Base-by-base conservation (phyloP, 1,140 invertebrate genomes). In the Heliothis virescens region DNA sequence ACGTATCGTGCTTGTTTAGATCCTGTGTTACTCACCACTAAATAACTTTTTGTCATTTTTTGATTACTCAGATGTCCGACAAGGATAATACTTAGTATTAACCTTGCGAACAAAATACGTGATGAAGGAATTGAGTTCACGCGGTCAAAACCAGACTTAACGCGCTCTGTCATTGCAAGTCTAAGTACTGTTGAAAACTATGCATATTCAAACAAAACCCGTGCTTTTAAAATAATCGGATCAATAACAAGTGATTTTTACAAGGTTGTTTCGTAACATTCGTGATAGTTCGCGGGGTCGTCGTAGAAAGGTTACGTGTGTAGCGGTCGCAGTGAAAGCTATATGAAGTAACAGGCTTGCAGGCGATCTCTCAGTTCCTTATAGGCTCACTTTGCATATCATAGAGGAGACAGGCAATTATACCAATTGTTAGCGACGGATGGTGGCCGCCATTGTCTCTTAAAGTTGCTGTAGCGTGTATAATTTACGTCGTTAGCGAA, bases 281-380 rank as follows among this genome's bases (percentile, higher is more conserved):
- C 74, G 60, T 76, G 74, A 65, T 76, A 76, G 60, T 87, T 89
- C 85, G 84, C 81, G 83, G 75, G 89, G 84, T 86, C 86, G 86
- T 41, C 82, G 26, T 75, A 81, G 84, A 85, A 86, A 87, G 85
- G 85, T 89, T 90, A 89, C 84, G 71, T 84, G 83, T 78, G 76
- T 83, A 52, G 18, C 67, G 48, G 48, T 65, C 74, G 59, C 52
- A 85, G 89, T 89, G 89, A 90, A 91, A 91, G 89, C 85, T 72
- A 62, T 86, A 80, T 82, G 74, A 65, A 62, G 74, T 76, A 76
- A 76, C 60, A 65, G 48, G 50, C 82, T 83, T 86, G 86, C 78
- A 82, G 83, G 82, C 83, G 75, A 67, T 81, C 62, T 83, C 80
- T 60, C 13, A 80, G 82, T 87, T 86, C 84, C 85, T 87, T 53